A percentile compares a stretch with the other conserved stretches of the same genome.
phyloP scores from a whole-genome alignment of 2,888 invertebrate species.

The Electrophaes corylata region DNA sequence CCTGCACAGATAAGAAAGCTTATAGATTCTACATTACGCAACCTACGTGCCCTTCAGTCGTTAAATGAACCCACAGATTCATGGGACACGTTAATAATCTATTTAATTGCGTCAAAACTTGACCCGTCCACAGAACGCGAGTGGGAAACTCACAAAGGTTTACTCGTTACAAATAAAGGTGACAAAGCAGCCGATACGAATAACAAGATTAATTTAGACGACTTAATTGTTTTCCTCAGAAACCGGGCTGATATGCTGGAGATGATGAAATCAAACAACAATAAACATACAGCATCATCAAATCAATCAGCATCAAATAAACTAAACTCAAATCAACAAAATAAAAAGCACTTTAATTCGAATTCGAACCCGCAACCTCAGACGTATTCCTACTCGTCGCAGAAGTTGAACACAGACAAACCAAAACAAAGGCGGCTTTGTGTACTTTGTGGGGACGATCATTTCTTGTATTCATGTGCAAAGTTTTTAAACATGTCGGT shows the following conservation, averaged over 20 bases:
- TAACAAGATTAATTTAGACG: background rate
- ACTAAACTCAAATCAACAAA: background rate
- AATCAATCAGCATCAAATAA: background rate
- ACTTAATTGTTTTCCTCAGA: background rate
- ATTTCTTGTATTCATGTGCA: background rate
- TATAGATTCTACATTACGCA: slow-evolving; percentile 27
- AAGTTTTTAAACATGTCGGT: background rate
- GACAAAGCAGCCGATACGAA: background rate
- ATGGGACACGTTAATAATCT: background rate
- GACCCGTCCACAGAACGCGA: background rate
- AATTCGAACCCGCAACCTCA: background rate
- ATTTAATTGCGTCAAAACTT: background rate
- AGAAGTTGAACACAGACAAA: background rate
- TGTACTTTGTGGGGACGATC: background rate
- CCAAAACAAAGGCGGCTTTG: background rate
- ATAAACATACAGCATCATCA: background rate
- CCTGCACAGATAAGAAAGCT: slow-evolving; percentile 27
- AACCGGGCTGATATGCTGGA: background rate
- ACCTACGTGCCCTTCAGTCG: background rate
- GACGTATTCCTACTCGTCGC: background rate
- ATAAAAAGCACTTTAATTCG: background rate
- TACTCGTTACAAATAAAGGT: background rate
- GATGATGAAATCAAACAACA: background rate
- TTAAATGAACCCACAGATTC: background rate
- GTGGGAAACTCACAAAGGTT: background rate